phyloP scores from a whole-genome alignment of 1,140 invertebrate genomes.

The Sycobia sp. region DNA sequence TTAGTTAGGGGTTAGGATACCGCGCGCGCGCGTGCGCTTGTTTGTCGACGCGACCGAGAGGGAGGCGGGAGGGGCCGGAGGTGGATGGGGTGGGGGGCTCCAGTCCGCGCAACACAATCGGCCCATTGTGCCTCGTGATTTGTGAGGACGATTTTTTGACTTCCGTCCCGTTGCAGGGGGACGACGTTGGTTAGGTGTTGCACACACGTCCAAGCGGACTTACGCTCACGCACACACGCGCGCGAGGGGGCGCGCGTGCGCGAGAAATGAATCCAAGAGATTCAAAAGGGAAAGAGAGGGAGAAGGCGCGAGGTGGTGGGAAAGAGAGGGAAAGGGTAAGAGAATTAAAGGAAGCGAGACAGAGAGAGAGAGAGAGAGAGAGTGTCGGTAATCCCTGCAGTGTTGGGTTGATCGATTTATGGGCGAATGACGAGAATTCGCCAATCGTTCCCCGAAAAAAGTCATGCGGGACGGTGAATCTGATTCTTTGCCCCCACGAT shows the following conservation, averaged over 20 bases:
- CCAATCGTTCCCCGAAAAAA: constrained; percentile 2
- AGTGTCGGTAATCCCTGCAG: constrained; percentile 42
- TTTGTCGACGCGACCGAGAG: constrained; percentile 40
- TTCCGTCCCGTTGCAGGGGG: constrained; percentile 43
- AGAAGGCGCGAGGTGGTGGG: too few species aligned
- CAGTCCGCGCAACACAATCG: constrained; percentile 54
- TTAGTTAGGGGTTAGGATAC: constrained; percentile 53
- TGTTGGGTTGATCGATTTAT: constrained; percentile 49
- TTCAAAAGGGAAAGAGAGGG: too few species aligned
- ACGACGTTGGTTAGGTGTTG: constrained; percentile 5
- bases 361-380: background rate
- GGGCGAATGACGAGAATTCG: constrained; percentile 35
- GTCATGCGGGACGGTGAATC: constrained; percentile 38
- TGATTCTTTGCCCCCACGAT: constrained; percentile 36
- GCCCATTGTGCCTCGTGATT: constrained; percentile 59
- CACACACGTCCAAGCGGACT: constrained; percentile 12
- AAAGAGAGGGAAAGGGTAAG: background rate
- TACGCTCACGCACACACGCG: background rate
- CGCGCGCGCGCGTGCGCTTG: constrained; percentile 36
- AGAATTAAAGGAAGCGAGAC: too few species aligned
- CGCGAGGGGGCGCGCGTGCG: background rate
- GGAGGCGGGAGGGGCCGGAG: constrained; percentile 11
- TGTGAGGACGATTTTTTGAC: constrained; percentile 61
- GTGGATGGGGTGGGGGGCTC: constrained; percentile 7
- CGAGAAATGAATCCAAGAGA: background rate